Evolutionary conservation across 1,140 invertebrate species (phyloP).

Genomic region (Drosophila trapezifrons): DNA sequence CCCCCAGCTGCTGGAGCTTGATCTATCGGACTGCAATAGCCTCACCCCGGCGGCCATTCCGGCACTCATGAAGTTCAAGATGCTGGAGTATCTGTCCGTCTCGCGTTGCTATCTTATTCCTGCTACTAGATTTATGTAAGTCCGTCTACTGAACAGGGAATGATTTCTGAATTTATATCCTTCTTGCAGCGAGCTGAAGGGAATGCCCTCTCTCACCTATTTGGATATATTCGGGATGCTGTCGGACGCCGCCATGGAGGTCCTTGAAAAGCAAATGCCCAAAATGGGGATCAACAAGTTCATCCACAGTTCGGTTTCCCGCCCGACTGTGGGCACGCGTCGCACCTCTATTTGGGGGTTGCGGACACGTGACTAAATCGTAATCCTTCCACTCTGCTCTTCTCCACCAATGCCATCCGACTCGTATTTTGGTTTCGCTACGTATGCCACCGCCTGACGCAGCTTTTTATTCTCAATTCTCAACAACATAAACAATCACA

Average conservation of each 20-base stretch:
- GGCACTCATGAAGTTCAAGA: slow-evolving; percentile 87
- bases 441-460: slow-evolving; percentile 30
- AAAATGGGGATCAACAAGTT: slow-evolving; percentile 86
- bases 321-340: slow-evolving; percentile 93
- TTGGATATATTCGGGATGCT: slow-evolving; percentile 92
- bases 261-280: slow-evolving; percentile 85
- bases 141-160: slow-evolving; percentile 67
- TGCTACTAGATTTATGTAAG: slow-evolving; percentile 86
- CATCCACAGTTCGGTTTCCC: slow-evolving; percentile 90
- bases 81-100: slow-evolving; percentile 92
- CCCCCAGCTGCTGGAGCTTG: slow-evolving; percentile 90
- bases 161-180: not conserved
- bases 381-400: not conserved
- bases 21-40: slow-evolving; percentile 93
- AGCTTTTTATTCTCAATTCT: slow-evolving; percentile 50
- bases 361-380: slow-evolving; percentile 89
- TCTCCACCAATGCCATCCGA: not conserved
- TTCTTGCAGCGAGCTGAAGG: slow-evolving; percentile 85
- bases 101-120: slow-evolving; percentile 93
- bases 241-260: slow-evolving; percentile 86
- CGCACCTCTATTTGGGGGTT: slow-evolving; percentile 95
- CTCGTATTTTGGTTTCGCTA: slow-evolving; percentile 26
- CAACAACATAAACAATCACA: slow-evolving; percentile 56
- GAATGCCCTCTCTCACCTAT: slow-evolving; percentile 87
- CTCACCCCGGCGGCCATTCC: slow-evolving; percentile 87